Evolutionary conservation across 2,113 vertebrate genomes (phyloP).

Genomic region (Okapia johnstoni): DNA sequence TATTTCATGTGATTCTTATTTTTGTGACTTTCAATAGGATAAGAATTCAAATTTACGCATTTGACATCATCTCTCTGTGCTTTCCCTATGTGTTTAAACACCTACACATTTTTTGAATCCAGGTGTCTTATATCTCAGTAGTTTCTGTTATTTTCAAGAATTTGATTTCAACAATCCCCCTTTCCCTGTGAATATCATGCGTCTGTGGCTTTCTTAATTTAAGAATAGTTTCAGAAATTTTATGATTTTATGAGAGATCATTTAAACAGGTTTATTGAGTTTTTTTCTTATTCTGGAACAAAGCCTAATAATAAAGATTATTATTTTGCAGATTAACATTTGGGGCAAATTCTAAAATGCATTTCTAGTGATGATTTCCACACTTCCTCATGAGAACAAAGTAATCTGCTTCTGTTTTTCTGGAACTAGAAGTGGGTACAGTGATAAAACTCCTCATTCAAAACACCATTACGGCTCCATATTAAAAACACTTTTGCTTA

Average conservation of each 20-base stretch:
- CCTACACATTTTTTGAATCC: conserved; percentile 7
- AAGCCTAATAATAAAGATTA: conserved; percentile 6
- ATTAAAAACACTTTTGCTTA: conserved; percentile 39
- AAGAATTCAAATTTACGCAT: neutral
- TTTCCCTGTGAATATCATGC: neutral
- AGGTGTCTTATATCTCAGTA: conserved; percentile 27
- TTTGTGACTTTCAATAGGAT: conserved; percentile 6
- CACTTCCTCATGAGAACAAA: neutral
- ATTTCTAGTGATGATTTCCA: neutral
- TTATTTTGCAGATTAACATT: conserved; percentile 33
- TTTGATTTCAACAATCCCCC: neutral
- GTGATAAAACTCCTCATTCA: conserved; percentile 1
- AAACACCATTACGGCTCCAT: neutral
- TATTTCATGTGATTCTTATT: neutral
- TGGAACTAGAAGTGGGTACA: neutral
- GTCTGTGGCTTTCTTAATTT: neutral
- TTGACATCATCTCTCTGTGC: neutral
- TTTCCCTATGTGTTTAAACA: conserved; percentile 1
- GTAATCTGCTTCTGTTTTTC: conserved; percentile 35
- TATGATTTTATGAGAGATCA: neutral
- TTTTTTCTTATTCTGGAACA: neutral
- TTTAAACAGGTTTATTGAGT: neutral
- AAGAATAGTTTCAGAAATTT: conserved; percentile 22
- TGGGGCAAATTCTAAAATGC: conserved; percentile 17
- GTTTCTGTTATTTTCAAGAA: conserved; percentile 23